A percentile compares a stretch with the other conserved stretches of the same genome.
phyloP scores from a whole-genome alignment of 1,140 invertebrate species.

The Polypedilum pembai region DNA sequence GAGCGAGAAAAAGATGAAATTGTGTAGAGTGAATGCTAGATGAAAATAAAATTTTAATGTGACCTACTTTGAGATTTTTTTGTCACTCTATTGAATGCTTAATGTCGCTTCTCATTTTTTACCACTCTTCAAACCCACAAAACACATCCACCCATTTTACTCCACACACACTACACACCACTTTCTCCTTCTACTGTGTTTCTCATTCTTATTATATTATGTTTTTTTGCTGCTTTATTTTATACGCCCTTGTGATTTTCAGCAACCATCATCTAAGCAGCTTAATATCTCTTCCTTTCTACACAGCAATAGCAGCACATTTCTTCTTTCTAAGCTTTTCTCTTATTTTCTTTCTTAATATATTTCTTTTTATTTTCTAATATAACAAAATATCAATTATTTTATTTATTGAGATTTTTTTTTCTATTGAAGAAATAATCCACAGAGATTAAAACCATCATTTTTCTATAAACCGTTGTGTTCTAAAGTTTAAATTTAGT shows the following conservation, averaged over 20 bases:
- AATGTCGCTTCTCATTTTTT: conserved; percentile 1
- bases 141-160: not conserved
- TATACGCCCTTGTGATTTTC: conserved; percentile 16
- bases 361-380: not conserved
- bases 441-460: no score
- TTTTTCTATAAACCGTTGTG: no score
- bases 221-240: not conserved
- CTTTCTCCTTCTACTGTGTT: not conserved
- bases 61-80: conserved; percentile 11
- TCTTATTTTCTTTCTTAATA: not conserved
- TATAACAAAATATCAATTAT: not conserved
- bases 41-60: conserved; percentile 20
- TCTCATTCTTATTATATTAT: not conserved
- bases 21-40: not conserved
- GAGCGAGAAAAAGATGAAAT: no score
- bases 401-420: no score
- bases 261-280: conserved; percentile 16
- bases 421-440: no score
- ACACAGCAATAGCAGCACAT: no score
- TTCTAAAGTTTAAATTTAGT: no score
- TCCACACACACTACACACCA: not conserved
- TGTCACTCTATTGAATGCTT: conserved; percentile 12
- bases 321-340: no score
- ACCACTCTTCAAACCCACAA: not conserved
- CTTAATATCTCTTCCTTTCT: not conserved